phyloP scores from a whole-genome alignment of 1,140 invertebrate species.

The Diploscapter pachys region DNA sequence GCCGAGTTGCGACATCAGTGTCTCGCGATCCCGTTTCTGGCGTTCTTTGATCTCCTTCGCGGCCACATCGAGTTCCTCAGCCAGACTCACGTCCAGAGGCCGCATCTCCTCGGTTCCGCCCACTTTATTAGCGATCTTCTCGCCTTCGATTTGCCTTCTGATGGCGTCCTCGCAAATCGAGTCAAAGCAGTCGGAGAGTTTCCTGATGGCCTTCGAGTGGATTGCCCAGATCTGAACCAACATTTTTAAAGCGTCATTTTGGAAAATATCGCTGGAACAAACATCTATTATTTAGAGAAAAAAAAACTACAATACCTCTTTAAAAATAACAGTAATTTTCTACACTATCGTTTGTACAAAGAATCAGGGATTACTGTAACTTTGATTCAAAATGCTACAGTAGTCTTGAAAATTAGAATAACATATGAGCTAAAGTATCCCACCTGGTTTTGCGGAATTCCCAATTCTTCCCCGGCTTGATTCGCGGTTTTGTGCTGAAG shows the following conservation, averaged over 20 bases:
- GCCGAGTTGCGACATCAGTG: conserved; percentile 18
- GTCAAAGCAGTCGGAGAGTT: conserved; percentile 48
- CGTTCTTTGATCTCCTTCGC: conserved; percentile 29
- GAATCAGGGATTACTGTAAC: too few relatives aligned
- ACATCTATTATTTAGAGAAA: not conserved
- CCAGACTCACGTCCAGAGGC: conserved; percentile 2
- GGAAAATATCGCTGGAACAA: conserved; percentile 63
- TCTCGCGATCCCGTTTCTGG: conserved; percentile 25
- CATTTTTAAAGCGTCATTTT: too few relatives aligned
- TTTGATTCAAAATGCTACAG: too few relatives aligned
- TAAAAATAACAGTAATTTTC: too few relatives aligned
- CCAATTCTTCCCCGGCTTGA: conserved; percentile 74
- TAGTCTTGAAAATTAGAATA: too few relatives aligned
- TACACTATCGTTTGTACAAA: too few relatives aligned
- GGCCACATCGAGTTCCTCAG: conserved; percentile 23
- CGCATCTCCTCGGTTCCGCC: not conserved
- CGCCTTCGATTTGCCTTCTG: conserved; percentile 36
- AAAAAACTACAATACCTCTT: conserved; percentile 56
- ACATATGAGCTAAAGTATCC: conserved; percentile 28
- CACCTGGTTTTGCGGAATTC: conserved; percentile 74
- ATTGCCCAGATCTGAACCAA: conserved; percentile 70
- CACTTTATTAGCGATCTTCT: not conserved
- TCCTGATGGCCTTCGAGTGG: conserved; percentile 77
- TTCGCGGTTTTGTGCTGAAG: conserved; percentile 89
- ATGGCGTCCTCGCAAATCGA: conserved; percentile 45